phyloP scores from a whole-genome alignment of 2,797 vertebrate species.

The Mormyrus proboscirostris region DNA sequence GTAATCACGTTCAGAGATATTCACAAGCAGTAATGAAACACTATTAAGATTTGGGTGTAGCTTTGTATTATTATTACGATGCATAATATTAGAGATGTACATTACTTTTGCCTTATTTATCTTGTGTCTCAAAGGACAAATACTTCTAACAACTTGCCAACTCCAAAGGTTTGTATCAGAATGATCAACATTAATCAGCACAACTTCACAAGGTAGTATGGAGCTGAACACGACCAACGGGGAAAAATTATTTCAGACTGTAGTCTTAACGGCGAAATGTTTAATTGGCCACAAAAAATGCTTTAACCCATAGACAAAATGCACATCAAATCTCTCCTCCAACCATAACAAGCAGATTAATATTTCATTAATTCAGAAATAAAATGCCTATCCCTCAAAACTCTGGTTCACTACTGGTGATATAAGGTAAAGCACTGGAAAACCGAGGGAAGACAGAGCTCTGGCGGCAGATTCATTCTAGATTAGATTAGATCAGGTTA shows the following conservation, averaged over 20 bases:
- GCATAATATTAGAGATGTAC: neutral
- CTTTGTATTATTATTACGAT: neutral
- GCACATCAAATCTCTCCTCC: neutral
- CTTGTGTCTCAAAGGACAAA: neutral
- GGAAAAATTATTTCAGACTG: neutral
- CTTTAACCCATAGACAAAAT: neutral
- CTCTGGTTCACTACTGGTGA: neutral
- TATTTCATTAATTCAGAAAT: neutral
- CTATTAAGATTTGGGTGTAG: neutral
- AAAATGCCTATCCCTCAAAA: neutral
- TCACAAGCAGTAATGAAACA: neutral
- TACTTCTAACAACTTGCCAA: neutral
- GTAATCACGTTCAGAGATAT: neutral
- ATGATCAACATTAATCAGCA: neutral
- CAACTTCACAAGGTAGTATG: neutral
- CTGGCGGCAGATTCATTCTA: neutral
- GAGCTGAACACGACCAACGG: neutral
- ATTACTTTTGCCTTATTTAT: neutral
- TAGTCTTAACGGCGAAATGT: neutral
- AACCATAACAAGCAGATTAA: neutral
- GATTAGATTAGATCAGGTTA: neutral
- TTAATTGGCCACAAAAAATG: neutral
- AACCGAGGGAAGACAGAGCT: neutral
- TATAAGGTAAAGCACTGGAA: neutral
- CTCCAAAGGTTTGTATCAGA: neutral